A percentile compares a stretch with the other conserved stretches of the same genome.
Conservation (phyloP, 1,140 invertebrate species). For the Formica selysi region DNA sequence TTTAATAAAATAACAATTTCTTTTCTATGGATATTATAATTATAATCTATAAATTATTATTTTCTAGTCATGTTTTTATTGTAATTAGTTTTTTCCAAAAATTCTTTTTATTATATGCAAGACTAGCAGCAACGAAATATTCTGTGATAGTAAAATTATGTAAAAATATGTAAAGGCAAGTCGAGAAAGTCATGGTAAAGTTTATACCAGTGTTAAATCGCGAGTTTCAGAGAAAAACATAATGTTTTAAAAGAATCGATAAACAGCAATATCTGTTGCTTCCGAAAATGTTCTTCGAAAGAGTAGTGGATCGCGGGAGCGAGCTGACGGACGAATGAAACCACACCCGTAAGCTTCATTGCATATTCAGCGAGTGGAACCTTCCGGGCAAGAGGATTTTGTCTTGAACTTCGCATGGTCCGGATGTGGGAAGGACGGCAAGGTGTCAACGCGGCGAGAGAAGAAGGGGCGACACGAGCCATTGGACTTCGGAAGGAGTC, state of each 20-base stretch:
- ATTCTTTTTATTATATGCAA: background rate
- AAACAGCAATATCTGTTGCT: slow-evolving; percentile 57
- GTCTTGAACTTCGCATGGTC: slow-evolving; percentile 73
- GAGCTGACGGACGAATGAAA: slow-evolving; percentile 75
- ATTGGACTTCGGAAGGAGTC: slow-evolving; percentile 74
- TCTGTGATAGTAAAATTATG: slow-evolving; percentile 18
- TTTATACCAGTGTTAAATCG: background rate
- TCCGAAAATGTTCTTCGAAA: slow-evolving; percentile 18
- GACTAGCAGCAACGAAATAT: background rate
- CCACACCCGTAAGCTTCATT: slow-evolving; percentile 80
- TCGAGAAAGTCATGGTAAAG: background rate
- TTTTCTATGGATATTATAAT: background rate
- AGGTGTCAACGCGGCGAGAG: slow-evolving; percentile 61
- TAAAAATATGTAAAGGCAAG: slow-evolving; percentile 32
- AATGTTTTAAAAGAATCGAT: slow-evolving; percentile 42
- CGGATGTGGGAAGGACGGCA: background rate
- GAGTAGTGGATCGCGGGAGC: slow-evolving; percentile 20
- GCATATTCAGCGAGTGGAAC: slow-evolving; percentile 82
- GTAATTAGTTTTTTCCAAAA: background rate
- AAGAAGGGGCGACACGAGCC: slow-evolving; percentile 70
- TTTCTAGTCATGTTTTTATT: background rate
- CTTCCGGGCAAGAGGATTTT: slow-evolving; percentile 76
- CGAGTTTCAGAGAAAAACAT: slow-evolving; percentile 2
- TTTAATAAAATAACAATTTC: background rate
- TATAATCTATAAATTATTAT: background rate